These are phyloP conservation scores for Denticeps clupeoides DNA, from an alignment of 2,797 vertebrate species.

Conservation along the genomic window DNA sequence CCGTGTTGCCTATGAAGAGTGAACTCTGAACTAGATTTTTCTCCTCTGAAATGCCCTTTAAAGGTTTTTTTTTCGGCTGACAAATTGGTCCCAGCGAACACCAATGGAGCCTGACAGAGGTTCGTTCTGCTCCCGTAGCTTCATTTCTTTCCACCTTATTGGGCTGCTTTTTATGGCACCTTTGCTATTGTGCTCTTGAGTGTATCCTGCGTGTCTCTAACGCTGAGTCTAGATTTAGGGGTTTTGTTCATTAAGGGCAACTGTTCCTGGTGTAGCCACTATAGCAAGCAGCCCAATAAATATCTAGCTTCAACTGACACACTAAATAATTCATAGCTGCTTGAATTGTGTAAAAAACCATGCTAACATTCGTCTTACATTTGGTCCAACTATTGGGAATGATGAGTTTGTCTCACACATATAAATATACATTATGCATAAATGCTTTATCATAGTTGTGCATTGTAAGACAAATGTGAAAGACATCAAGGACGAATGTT, in stretches of 20 bases:
- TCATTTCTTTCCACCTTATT: constrained; percentile 2
- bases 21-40: constrained; percentile 15
- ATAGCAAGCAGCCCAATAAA: no score
- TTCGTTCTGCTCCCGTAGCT: constrained; percentile 6
- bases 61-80: constrained; percentile 16
- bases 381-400: no score
- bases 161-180: constrained; percentile 1
- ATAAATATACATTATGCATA: no score
- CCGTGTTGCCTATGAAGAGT: constrained; percentile 14
- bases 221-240: constrained; percentile 13
- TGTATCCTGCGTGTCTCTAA: constrained; percentile 15
- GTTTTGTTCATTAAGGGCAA: constrained; percentile 23
- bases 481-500: no score
- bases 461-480: no score
- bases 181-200: no score
- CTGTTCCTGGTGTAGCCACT: constrained; percentile 26
- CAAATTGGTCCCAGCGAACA: constrained; percentile 11
- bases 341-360: no score
- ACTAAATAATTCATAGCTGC: no score
- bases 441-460: no score
- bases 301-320: no score
- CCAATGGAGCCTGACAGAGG: constrained; percentile 7
- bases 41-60: constrained; percentile 12
- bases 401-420: no score
- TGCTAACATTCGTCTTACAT: no score